Evolutionary conservation across 2,113 vertebrate genomes (phyloP), one percentile per base, ranked within the genome.

Genomic region (Ia io): DNA sequence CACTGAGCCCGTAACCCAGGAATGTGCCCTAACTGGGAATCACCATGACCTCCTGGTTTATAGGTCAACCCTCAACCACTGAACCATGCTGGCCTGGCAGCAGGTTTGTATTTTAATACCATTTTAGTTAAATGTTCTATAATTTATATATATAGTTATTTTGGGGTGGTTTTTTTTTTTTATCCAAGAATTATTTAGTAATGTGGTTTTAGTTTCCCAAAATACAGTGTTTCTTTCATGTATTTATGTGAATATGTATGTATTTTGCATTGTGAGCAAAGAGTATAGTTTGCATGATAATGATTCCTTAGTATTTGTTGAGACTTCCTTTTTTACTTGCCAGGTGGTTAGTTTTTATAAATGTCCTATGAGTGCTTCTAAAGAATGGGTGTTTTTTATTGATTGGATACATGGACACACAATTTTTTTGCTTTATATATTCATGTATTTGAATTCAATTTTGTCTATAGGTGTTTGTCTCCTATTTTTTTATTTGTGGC

Each of bases 391-490:
- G 44, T 44, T 85, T 80, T 92, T 90, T 80, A 80, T 86, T 93
- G 82, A 59, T 80, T 90, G n/a, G 6, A 23, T 90, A 86, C 51
- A 79, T 40, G 37, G 23, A 47, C 59, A n/a, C 32, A 32, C 40
- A n/a, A n/a, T 94, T 85, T 78, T 95, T 92, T 71, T 92, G n/a
- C 13, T 89, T 92, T 84, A 32, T 84, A 40, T 92, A 78, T 70
- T 56, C 78, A 2, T 17, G 0, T 87, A 37, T 76, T 3, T 78
- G n/a, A 76, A 71, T 84, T 89, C 30, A 92, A 4, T 37, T 95
- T 71, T 63, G 22, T 22, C 56, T 35, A 11, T 74, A 91, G 86
- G 30, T 9, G 32, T 82, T 51, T n/a, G 16, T 71, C 56, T 74
- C 30, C 4, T 74, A 22, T 76, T 88, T 91, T 88, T 16, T 59